A percentile compares a stretch with the other conserved stretches of the same genome.
phyloP scores from a whole-genome alignment of 2,888 invertebrate species.

The Pollenia angustigena region DNA sequence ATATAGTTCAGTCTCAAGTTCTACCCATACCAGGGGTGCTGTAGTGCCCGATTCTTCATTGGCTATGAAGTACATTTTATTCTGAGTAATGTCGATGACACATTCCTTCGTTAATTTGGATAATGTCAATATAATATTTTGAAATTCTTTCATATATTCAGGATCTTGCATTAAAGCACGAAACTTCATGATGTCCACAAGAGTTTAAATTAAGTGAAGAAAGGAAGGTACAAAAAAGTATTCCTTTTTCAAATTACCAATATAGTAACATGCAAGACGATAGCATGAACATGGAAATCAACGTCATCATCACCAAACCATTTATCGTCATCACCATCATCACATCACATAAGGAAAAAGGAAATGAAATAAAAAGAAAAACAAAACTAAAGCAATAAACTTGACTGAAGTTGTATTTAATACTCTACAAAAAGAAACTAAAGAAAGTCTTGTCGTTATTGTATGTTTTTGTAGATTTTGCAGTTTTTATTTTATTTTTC shows the following conservation, averaged over 20 bases:
- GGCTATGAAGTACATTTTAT: conserved; percentile 90
- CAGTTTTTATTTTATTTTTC: conserved; percentile 15
- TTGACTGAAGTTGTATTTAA: conserved; percentile 35
- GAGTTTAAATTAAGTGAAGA: background rate
- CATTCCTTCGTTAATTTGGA: conserved; percentile 92
- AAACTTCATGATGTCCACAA: conserved; percentile 80
- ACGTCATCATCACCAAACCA: conserved; percentile 37
- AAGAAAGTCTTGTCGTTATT: conserved; percentile 31
- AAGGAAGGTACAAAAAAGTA: background rate
- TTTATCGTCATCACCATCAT: conserved; percentile 18
- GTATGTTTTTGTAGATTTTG: conserved; percentile 19
- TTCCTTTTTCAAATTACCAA: conserved; percentile 38
- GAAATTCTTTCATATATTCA: conserved; percentile 82
- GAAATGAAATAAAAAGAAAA: conserved; percentile 64
- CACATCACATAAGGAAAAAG: conserved; percentile 49
- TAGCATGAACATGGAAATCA: conserved; percentile 54
- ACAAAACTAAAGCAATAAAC: conserved; percentile 56
- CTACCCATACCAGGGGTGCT: conserved; percentile 90
- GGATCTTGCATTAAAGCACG: conserved; percentile 82
- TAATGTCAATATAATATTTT: conserved; percentile 86
- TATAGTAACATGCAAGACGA: conserved; percentile 16
- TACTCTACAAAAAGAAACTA: conserved; percentile 21
- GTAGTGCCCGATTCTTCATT: conserved; percentile 88
- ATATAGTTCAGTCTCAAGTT: conserved; percentile 89
- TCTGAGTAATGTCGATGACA: conserved; percentile 88